phyloP scores from a whole-genome alignment of 2,113 vertebrate genomes.

The Lonchura striata region DNA sequence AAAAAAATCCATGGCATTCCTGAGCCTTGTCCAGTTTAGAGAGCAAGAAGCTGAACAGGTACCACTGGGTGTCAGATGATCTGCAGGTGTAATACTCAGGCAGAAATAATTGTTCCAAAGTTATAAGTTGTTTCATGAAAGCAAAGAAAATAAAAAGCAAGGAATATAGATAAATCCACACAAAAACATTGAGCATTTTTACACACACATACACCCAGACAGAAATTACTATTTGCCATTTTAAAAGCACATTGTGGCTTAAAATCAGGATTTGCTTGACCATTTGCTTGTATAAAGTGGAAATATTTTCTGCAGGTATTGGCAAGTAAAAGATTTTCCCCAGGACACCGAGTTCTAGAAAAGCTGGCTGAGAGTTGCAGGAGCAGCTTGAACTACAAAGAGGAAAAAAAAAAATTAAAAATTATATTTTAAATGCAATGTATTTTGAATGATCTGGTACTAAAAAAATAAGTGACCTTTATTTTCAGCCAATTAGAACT shows the following conservation, averaged over 20 bases:
- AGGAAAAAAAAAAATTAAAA: neutral
- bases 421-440: neutral
- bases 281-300: neutral
- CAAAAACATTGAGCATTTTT: neutral
- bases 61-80: neutral
- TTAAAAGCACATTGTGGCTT: neutral
- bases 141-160: neutral
- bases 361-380: neutral
- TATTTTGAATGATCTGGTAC: neutral
- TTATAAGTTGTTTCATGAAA: accelerated
- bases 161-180: accelerated
- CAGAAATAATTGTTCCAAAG: neutral
- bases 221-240: neutral
- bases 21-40: neutral
- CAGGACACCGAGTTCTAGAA: neutral
- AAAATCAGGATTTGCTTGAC: neutral
- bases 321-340: neutral
- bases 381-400: neutral
- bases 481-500: neutral
- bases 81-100: neutral
- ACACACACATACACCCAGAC: accelerated
- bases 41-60: neutral
- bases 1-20: neutral
- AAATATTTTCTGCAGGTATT: neutral
- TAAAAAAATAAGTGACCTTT: neutral